Base-by-base conservation (phyloP, 2,888 invertebrate species). In the Lissonota sp. region DNA sequence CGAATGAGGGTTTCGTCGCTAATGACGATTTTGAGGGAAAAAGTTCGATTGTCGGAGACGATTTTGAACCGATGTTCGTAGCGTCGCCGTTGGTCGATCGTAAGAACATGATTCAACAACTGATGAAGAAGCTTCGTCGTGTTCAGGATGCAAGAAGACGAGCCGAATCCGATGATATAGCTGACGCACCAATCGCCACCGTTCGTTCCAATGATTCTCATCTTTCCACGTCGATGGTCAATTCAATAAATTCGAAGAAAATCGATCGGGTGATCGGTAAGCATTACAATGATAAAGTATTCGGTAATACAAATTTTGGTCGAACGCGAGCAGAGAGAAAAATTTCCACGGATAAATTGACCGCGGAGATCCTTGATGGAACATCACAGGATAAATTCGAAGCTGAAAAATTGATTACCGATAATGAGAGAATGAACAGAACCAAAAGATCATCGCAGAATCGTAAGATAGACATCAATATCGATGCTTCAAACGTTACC, bases 51-150 rank as follows among this genome's bases (percentile, higher is more conserved):
- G 94, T 95, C 0, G 60, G 70, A 2, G 95, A 96, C 89, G 94
- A 94, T 60, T 97, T 97, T 88, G 96, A 96, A 86, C 97, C 97
- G 0, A 96, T 97, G 93, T 97, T 97, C 86, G 95, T 97, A 85
- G 96, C 97, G 0, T 97, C 97, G 0, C 96, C 97, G 0, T 94
- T 94, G 8, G 26, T 26, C 1, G 96, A 96, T 86, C 95, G 83
- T 88, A 89, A 83, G 90, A 93, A 84, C 90, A 93, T 84, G 66
- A 75, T 78, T 46, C 73, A 82, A 12, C 86, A 79, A 71, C 87
- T 87, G 53, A 81, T 84, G 39, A 73, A 75, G 53, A 66, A 62
- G 53, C 42, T 60, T 6, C 63, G 44, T 12, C 39, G 14, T 6
- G 55, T 66, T 6, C 66, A 69, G 26, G 1, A 10, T 4, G 5